Conservation (phyloP, 2,888 invertebrate genomes). For the Hyles lineata region DNA sequence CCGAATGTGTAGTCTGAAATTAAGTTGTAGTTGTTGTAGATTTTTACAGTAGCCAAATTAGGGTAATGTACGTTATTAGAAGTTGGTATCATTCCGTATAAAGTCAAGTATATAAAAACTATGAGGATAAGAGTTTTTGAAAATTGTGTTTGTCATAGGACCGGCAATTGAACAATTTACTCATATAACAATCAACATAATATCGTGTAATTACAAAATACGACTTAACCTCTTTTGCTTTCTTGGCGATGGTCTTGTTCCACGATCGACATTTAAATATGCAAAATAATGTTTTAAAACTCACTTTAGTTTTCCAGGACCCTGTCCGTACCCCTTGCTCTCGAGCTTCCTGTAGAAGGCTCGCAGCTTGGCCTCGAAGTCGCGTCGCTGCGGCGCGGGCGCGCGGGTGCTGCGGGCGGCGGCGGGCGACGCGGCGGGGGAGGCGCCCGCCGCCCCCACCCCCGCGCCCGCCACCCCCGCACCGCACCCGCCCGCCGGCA, state of each 20-base stretch:
- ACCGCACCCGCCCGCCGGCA: slow-evolving; percentile 86
- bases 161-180: too few species aligned
- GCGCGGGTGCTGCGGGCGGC: slow-evolving; percentile 91
- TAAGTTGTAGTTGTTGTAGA: neutral
- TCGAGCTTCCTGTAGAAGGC: slow-evolving; percentile 98
- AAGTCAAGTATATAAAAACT: too few species aligned
- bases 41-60: too few species aligned
- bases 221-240: too few species aligned
- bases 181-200: too few species aligned
- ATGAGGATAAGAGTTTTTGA: too few species aligned
- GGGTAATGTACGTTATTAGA: too few species aligned
- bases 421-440: slow-evolving; percentile 93
- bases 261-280: too few species aligned
- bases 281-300: slow-evolving; percentile 52
- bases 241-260: too few species aligned
- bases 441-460: slow-evolving; percentile 86
- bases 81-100: too few species aligned
- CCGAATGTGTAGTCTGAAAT: slow-evolving; percentile 93
- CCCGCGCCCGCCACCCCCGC: slow-evolving; percentile 70
- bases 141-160: too few species aligned
- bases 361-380: slow-evolving; percentile 97
- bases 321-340: slow-evolving; percentile 98
- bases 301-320: slow-evolving; percentile 98
- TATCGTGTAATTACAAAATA: too few species aligned
- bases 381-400: slow-evolving; percentile 95